Percentiles rank a stretch among this genome's conserved stretches.
Conservation (phyloP, 2,888 invertebrate genomes). For the Amiota mariae region DNA sequence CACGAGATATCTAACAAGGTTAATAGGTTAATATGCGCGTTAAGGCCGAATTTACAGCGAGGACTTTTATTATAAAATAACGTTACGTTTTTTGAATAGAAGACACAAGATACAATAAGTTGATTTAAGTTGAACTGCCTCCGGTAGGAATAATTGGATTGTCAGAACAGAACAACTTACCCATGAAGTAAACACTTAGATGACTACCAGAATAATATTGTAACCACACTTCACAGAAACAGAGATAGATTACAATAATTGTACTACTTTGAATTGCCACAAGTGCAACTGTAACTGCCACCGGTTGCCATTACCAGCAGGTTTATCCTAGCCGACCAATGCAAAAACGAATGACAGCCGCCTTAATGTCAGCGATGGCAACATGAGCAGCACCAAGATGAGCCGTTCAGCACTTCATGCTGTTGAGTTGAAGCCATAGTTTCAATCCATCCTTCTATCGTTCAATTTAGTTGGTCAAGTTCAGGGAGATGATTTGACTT, state of each 20-base stretch:
- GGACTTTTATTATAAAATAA: not conserved
- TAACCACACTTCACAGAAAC: not conserved
- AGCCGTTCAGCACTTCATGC: not conserved
- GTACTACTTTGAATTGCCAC: constrained; percentile 56
- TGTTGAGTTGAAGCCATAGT: constrained; percentile 4
- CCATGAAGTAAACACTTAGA: too few relatives aligned
- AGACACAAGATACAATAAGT: not conserved
- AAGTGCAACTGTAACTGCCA: constrained; percentile 71
- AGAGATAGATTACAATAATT: constrained; percentile 62
- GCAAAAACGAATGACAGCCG: constrained; percentile 54
- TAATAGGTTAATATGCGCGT: constrained; percentile 59
- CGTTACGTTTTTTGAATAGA: too few relatives aligned
- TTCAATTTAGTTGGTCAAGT: not conserved
- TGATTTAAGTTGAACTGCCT: not conserved
- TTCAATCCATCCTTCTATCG: not conserved
- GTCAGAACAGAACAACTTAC: too few relatives aligned
- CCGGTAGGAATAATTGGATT: constrained; percentile 10
- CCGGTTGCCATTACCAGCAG: constrained; percentile 44
- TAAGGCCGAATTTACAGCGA: not conserved
- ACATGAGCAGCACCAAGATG: constrained; percentile 37
- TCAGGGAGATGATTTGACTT: not conserved
- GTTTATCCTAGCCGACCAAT: not conserved
- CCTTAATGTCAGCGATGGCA: constrained; percentile 53
- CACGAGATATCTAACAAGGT: constrained; percentile 54
- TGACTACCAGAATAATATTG: too few relatives aligned